Percentiles rank a stretch among this genome's conserved stretches.
Evolutionary conservation across 2,797 vertebrate species (phyloP).

Genomic region (Anabas testudineus): DNA sequence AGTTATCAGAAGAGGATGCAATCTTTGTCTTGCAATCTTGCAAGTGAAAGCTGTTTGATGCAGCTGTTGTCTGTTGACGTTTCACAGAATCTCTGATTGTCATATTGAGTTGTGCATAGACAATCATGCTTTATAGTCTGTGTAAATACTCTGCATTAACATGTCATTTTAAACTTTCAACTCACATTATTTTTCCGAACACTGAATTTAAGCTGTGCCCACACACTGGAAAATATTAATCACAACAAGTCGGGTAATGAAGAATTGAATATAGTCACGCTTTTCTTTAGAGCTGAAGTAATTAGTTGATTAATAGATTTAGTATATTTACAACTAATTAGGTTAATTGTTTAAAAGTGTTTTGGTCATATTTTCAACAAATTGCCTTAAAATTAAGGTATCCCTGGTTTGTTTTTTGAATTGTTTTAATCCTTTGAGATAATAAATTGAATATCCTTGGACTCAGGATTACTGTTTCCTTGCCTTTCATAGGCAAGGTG

Average conservation of each 20-base stretch:
- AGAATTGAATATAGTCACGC: conserved; percentile 1
- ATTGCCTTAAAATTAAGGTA: not conserved
- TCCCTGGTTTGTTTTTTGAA: too few species aligned
- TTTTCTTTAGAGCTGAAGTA: not conserved
- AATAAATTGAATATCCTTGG: not conserved
- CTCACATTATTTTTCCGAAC: conserved; percentile 6
- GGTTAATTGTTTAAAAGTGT: not conserved
- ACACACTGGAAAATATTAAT: conserved; percentile 1
- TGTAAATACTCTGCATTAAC: conserved; percentile 32
- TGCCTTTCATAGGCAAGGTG: not conserved
- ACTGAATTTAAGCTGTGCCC: conserved; percentile 2
- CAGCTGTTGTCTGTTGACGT: conserved; percentile 50
- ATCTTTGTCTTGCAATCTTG: conserved; percentile 24
- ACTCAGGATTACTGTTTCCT: too few species aligned
- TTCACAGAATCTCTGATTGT: conserved; percentile 44
- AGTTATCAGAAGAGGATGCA: conserved; percentile 41
- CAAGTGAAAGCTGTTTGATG: conserved; percentile 49
- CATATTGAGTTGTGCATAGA: conserved; percentile 48
- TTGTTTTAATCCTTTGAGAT: not conserved
- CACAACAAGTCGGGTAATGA: conserved; percentile 17
- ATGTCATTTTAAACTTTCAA: conserved; percentile 7
- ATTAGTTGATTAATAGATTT: not conserved
- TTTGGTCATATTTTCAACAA: not conserved
- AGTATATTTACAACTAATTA: not conserved
- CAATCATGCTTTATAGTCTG: conserved; percentile 26